A percentile compares a stretch with the other conserved stretches of the same genome.
Evolutionary conservation across 2,888 invertebrate species (phyloP).

Genomic region (Protonemura montana): DNA sequence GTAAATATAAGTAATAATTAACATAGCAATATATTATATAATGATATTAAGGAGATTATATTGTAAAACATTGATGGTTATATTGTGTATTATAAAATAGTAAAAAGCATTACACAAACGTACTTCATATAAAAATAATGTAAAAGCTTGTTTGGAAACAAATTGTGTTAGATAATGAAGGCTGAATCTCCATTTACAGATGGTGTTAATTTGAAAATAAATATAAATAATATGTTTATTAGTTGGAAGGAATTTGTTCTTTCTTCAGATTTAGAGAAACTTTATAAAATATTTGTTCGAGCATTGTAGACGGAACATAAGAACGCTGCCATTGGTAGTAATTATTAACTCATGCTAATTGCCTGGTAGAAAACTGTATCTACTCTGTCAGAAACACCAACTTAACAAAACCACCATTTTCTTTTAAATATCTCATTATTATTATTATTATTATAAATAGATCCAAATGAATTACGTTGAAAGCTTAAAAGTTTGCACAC

Average conservation of each 20-base stretch:
- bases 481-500: not conserved
- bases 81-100: constrained; percentile 43
- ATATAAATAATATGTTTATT: constrained; percentile 1
- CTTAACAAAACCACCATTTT: not conserved
- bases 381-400: not conserved
- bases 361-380: not conserved
- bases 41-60: constrained; percentile 39
- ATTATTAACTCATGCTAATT: not conserved
- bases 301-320: not conserved
- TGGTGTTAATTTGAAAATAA: not conserved
- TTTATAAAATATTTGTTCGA: not conserved
- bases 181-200: constrained; percentile 22
- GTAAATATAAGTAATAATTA: constrained; percentile 32
- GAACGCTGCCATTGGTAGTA: not conserved
- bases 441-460: not conserved
- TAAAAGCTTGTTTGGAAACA: constrained; percentile 26
- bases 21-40: constrained; percentile 45
- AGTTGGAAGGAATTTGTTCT: not conserved
- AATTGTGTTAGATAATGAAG: constrained; percentile 17
- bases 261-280: not conserved
- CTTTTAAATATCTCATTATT: not conserved
- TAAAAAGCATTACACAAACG: constrained; percentile 32
- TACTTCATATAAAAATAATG: constrained; percentile 13
- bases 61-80: constrained; percentile 28
- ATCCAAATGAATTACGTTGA: not conserved